These are phyloP conservation scores for Eriocheir sinensis DNA, from an alignment of 1,140 invertebrate species.

Conservation along the genomic window DNA sequence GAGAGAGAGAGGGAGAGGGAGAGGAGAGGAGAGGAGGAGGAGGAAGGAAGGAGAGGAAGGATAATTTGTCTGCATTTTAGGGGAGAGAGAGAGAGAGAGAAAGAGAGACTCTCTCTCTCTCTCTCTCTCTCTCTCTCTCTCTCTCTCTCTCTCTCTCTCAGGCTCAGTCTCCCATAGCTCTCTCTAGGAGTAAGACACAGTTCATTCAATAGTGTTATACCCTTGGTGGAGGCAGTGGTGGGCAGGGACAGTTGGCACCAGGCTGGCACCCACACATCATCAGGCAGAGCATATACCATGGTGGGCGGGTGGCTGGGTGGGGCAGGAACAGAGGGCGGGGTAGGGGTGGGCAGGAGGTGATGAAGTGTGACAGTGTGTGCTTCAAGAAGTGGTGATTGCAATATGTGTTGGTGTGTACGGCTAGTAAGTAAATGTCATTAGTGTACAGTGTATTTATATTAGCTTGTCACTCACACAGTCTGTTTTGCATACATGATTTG, in stretches of 20 bases:
- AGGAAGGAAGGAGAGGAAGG: background rate
- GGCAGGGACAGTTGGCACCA: background rate
- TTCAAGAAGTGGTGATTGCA: too few relatives aligned
- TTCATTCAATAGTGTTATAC: too few relatives aligned
- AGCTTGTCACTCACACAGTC: background rate
- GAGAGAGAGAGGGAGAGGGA: background rate
- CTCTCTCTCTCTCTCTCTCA: too few relatives aligned
- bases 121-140: too few relatives aligned
- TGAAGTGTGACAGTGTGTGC: background rate
- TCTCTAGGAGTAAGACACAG: conserved; percentile 6
- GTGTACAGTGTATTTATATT: too few relatives aligned
- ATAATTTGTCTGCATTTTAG: background rate
- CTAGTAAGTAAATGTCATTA: too few relatives aligned
- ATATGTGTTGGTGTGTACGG: too few relatives aligned
- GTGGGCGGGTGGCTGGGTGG: background rate
- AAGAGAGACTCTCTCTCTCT: too few relatives aligned
- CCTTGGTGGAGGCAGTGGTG: background rate
- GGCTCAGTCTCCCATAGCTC: conserved; percentile 10
- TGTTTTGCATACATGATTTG: background rate
- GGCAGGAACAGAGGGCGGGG: background rate
- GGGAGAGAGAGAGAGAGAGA: background rate
- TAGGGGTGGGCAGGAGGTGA: background rate
- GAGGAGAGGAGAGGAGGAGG: background rate
- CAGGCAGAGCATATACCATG: background rate
- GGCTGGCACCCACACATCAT: background rate